phyloP scores from a whole-genome alignment of 2,113 vertebrate genomes.

The Gila orcuttii region DNA sequence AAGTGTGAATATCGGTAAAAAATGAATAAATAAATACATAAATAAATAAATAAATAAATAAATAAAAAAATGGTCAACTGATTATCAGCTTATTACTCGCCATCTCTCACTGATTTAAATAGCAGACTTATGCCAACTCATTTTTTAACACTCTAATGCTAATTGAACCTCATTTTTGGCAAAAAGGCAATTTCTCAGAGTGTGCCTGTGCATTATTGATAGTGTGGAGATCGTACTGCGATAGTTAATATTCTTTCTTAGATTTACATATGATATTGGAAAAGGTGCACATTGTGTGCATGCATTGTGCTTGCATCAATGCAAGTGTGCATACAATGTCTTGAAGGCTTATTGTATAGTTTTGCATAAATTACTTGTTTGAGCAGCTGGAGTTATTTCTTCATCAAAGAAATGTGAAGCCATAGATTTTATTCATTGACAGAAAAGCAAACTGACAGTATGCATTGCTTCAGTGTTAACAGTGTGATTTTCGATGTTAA shows the following conservation, averaged over 20 bases:
- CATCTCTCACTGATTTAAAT: constrained; percentile 50
- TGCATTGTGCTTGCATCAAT: neutral
- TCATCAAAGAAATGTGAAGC: neutral
- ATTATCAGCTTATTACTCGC: neutral
- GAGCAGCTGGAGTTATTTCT: neutral
- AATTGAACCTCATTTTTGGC: constrained; percentile 69
- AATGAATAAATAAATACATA: too few species aligned
- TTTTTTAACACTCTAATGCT: constrained; percentile 68
- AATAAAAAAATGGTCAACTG: neutral
- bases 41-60: too few species aligned
- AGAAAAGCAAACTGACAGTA: neutral
- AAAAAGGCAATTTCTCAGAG: constrained; percentile 73
- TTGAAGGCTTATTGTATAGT: neutral
- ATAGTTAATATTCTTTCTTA: neutral
- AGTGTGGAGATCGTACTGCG: neutral
- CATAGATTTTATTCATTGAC: neutral
- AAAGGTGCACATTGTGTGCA: neutral
- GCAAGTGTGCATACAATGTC: neutral
- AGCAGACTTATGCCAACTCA: constrained; percentile 51
- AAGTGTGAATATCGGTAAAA: neutral
- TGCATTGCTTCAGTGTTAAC: neutral
- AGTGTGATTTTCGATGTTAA: neutral
- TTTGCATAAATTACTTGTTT: neutral
- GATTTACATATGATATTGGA: neutral
- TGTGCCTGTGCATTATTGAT: constrained; percentile 60